phyloP scores from a whole-genome alignment of 2,888 invertebrate species.

The Cosmia trapezina region DNA sequence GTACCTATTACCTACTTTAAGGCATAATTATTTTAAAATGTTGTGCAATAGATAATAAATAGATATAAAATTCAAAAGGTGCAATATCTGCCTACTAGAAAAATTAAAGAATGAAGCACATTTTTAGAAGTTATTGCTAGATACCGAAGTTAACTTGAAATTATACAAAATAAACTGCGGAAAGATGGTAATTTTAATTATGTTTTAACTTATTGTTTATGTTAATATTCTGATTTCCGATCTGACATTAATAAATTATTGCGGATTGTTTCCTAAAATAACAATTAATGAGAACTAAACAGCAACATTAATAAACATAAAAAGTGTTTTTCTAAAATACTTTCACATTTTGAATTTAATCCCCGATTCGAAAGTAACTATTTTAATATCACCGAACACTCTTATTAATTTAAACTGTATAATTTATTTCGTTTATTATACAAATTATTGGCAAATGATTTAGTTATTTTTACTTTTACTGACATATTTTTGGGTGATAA shows the following conservation, averaged over 20 bases:
- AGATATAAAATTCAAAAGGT: too few relatives aligned
- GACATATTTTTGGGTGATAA: conserved; percentile 5
- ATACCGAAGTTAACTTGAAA: background rate
- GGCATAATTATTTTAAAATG: too few relatives aligned
- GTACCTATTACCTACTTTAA: too few relatives aligned
- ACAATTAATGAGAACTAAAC: conserved; percentile 36
- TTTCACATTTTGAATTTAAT: conserved; percentile 59
- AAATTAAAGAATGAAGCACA: background rate
- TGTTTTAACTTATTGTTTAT: background rate
- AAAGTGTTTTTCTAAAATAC: conserved; percentile 42
- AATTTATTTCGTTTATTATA: conserved; percentile 47
- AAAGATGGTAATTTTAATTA: background rate
- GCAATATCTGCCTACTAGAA: background rate
- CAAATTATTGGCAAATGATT: conserved; percentile 46
- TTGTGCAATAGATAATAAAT: too few relatives aligned
- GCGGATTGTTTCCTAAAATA: conserved; percentile 32
- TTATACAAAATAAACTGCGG: background rate
- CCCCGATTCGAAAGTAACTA: conserved; percentile 56
- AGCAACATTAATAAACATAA: conserved; percentile 50
- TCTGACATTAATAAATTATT: background rate
- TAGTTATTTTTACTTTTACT: conserved; percentile 30
- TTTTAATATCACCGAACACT: conserved; percentile 40
- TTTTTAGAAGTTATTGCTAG: background rate
- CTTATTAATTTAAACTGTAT: conserved; percentile 43
- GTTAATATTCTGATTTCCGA: conserved; percentile 19